Percentiles rank a stretch among this genome's conserved stretches.
Evolutionary conservation across 2,888 invertebrate species (phyloP).

Genomic region (Drosophila buzzatii): DNA sequence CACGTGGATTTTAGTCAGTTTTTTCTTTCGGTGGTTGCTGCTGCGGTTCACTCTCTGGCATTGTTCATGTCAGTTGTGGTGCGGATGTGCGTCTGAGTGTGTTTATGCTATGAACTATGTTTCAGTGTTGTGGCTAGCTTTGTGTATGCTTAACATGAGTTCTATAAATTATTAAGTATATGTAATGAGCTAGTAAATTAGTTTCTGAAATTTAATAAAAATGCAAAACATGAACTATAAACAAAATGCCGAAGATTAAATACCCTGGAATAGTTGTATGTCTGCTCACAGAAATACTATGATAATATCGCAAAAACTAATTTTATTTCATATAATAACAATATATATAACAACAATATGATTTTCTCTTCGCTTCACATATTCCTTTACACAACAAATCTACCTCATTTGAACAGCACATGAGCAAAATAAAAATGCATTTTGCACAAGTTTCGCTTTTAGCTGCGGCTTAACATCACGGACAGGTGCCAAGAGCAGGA

Average conservation of each 20-base stretch:
- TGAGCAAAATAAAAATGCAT: constrained; percentile 43
- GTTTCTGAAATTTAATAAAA: constrained; percentile 33
- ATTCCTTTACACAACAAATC: background rate
- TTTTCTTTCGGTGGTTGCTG: constrained; percentile 23
- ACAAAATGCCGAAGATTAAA: background rate
- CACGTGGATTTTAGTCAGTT: constrained; percentile 23
- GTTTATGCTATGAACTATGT: constrained; percentile 12
- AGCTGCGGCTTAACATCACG: constrained; percentile 21
- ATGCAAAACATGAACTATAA: background rate
- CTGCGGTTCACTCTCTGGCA: constrained; percentile 41
- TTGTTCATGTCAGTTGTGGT: constrained; percentile 52
- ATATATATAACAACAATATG: background rate
- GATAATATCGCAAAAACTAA: background rate
- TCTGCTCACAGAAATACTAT: background rate
- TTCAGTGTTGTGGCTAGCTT: constrained; percentile 35
- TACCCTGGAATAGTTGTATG: background rate
- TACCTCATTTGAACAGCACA: background rate
- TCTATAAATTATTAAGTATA: constrained; percentile 71
- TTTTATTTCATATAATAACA: background rate
- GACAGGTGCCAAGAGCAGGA: constrained; percentile 9
- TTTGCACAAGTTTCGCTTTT: constrained; percentile 36
- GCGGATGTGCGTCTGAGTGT: constrained; percentile 1
- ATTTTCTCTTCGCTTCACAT: background rate
- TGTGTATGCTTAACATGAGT: constrained; percentile 66
- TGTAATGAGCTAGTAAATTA: constrained; percentile 73